These are phyloP conservation scores for Pentalonia nigronervosa DNA, from an alignment of 1,140 invertebrate species.

Conservation along the genomic window DNA sequence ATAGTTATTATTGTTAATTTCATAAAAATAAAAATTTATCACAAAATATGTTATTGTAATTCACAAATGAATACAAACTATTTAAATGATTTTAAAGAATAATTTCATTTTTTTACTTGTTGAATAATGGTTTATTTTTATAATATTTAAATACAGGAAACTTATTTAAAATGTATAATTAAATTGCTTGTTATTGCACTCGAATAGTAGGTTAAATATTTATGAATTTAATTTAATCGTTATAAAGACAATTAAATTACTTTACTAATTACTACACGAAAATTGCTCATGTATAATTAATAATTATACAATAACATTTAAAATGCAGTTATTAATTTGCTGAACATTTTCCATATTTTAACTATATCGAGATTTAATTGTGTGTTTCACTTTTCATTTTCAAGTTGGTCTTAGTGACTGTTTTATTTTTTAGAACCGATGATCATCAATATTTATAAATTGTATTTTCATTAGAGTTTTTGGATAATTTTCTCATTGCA, in stretches of 20 bases:
- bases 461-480: background rate
- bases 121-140: background rate
- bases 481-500: background rate
- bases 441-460: background rate
- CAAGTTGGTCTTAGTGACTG: background rate
- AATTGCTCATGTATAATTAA: background rate
- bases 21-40: background rate
- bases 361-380: background rate
- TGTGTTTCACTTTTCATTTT: background rate
- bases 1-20: background rate
- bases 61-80: background rate
- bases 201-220: background rate
- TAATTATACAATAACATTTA: background rate
- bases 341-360: background rate
- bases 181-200: background rate
- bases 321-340: background rate
- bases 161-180: background rate
- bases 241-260: background rate
- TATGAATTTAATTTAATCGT: background rate
- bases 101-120: background rate
- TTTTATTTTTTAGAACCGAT: background rate
- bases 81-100: background rate
- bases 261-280: background rate
- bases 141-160: background rate
- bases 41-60: background rate